Evolutionary conservation across 1,140 invertebrate genomes (phyloP).

Genomic region (Melanaphis sacchari): DNA sequence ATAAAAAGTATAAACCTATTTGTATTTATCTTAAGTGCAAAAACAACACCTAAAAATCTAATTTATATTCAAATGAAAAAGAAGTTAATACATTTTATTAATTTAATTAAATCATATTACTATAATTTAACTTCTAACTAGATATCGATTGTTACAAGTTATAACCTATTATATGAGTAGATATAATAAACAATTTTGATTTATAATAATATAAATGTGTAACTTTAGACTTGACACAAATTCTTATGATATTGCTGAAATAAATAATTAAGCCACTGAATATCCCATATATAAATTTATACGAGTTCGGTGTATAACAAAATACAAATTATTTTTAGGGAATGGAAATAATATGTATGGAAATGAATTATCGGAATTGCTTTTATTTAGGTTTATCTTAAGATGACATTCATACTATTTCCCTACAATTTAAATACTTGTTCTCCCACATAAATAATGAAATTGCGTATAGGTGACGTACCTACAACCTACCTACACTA

Average conservation of each 20-base stretch:
- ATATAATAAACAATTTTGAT: not conserved
- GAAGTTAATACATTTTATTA: not conserved
- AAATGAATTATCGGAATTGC: not conserved
- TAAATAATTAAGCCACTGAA: not conserved
- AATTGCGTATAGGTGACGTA: not conserved
- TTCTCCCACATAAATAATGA: not conserved
- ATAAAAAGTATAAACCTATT: not conserved
- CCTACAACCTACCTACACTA: not conserved
- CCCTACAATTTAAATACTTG: slow-evolving; percentile 7
- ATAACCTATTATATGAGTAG: no score
- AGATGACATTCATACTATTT: not conserved
- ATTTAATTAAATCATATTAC: not conserved
- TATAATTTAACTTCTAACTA: no score
- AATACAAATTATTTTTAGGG: not conserved
- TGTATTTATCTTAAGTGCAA: not conserved
- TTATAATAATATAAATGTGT: not conserved
- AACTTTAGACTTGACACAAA: not conserved
- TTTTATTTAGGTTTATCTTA: not conserved
- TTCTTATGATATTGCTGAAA: not conserved
- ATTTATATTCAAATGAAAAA: not conserved
- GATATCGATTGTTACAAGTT: no score
- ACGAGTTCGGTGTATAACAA: not conserved
- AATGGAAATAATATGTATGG: not conserved
- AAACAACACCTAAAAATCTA: not conserved
- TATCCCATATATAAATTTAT: not conserved